Conservation (phyloP, 2,113 vertebrate species). For the Cyrtonyx montezumae region DNA sequence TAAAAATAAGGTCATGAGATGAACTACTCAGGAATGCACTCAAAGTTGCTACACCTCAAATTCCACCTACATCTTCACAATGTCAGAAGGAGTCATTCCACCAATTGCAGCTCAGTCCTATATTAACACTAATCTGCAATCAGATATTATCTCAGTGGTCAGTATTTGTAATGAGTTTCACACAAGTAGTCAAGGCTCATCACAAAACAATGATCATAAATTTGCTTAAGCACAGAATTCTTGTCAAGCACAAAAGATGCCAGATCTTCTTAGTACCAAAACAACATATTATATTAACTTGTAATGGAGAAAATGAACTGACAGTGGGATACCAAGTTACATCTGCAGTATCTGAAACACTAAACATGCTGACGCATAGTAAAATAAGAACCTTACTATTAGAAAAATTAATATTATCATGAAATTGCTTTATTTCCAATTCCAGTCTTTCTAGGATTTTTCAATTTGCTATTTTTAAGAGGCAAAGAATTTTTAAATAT, state of each 20-base stretch:
- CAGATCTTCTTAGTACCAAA: not conserved
- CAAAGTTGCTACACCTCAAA: not conserved
- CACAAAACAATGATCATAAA: not conserved
- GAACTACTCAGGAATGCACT: not conserved
- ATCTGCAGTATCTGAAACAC: not conserved
- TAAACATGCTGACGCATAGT: not conserved
- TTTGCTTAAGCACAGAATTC: not conserved
- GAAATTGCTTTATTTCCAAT: not conserved
- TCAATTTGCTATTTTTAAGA: not conserved
- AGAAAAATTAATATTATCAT: not conserved
- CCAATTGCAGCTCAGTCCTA: rapidly evolving
- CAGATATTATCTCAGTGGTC: not conserved
- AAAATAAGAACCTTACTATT: not conserved
- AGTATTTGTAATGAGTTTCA: not conserved
- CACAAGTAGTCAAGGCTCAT: not conserved
- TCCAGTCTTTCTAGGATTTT: not conserved
- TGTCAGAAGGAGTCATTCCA: not conserved
- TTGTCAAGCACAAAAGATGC: not conserved
- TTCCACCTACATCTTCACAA: not conserved
- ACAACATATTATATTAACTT: not conserved
- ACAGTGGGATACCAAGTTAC: not conserved
- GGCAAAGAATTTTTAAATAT: not conserved
- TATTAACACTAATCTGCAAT: not conserved
- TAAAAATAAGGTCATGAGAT: not conserved
- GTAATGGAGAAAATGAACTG: too few relatives aligned